phyloP scores from a whole-genome alignment of 2,888 invertebrate species.

The Neoascia interrupta region DNA sequence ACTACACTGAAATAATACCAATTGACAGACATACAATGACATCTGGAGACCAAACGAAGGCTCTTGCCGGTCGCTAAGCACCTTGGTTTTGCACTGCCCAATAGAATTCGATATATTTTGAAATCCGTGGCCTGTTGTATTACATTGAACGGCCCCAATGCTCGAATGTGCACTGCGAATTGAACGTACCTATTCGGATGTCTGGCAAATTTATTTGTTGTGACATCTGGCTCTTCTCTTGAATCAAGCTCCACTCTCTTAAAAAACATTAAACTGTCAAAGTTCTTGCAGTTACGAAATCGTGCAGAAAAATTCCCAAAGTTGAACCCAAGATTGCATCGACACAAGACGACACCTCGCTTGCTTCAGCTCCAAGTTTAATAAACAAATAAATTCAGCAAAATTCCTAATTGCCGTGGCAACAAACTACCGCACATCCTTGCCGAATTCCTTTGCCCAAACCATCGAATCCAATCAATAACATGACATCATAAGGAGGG shows the following conservation, averaged over 20 bases:
- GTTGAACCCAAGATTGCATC: constrained; percentile 37
- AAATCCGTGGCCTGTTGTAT: too few relatives aligned
- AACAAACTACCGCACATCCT: constrained; percentile 18
- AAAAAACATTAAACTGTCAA: constrained; percentile 62
- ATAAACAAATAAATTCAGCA: constrained; percentile 30
- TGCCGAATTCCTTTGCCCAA: constrained; percentile 24
- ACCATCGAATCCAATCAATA: constrained; percentile 42
- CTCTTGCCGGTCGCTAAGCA: too few relatives aligned
- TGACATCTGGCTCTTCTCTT: constrained; percentile 5
- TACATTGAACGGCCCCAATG: too few relatives aligned
- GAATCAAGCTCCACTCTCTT: constrained; percentile 40
- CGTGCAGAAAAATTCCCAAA: constrained; percentile 48
- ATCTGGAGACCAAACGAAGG: too few relatives aligned
- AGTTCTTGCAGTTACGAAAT: constrained; percentile 61
- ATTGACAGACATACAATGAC: too few relatives aligned
- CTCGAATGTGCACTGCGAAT: too few relatives aligned
- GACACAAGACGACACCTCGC: constrained; percentile 4
- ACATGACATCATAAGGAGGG: constrained; percentile 65
- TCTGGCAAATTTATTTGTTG: too few relatives aligned
- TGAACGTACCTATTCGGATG: too few relatives aligned
- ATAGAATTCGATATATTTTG: too few relatives aligned
- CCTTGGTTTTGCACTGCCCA: too few relatives aligned
- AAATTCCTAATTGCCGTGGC: constrained; percentile 33
- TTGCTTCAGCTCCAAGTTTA: constrained; percentile 5
- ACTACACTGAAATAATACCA: too few relatives aligned